Conservation (phyloP, 2,888 invertebrate species). For the Muscina levida region DNA sequence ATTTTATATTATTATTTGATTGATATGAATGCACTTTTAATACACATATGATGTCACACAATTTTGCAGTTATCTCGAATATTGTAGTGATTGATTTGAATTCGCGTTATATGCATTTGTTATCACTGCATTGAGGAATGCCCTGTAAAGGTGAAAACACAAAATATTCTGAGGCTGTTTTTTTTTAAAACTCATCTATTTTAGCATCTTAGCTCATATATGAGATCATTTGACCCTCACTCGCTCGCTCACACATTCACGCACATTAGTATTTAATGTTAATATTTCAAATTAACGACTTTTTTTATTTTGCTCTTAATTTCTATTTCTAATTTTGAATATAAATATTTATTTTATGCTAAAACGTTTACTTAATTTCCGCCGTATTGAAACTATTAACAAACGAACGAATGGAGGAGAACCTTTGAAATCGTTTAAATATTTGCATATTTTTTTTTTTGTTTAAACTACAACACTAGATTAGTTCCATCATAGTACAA, state of each 20-base stretch:
- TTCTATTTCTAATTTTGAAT: slow-evolving; percentile 24
- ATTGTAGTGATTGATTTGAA: background rate
- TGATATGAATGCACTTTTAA: background rate
- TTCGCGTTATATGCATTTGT: background rate
- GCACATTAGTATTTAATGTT: background rate
- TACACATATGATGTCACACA: background rate
- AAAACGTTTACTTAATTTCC: slow-evolving; percentile 17
- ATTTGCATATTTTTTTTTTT: slow-evolving; percentile 45
- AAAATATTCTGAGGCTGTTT: background rate
- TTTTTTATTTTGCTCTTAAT: slow-evolving; percentile 7
- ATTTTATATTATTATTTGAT: background rate
- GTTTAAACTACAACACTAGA: background rate
- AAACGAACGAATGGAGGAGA: slow-evolving; percentile 6
- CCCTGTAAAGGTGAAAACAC: too few species aligned
- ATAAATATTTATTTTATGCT: slow-evolving; percentile 36
- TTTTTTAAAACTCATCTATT: slow-evolving; percentile 1
- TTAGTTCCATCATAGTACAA: background rate
- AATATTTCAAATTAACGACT: background rate
- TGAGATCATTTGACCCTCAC: slow-evolving; percentile 34
- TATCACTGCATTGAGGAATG: too few species aligned
- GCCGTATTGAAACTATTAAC: background rate
- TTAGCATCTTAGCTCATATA: background rate
- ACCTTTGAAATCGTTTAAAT: slow-evolving; percentile 32
- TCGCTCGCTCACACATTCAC: slow-evolving; percentile 11
- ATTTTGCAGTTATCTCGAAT: background rate